Percentiles rank a stretch among this genome's conserved stretches.
phyloP scores from a whole-genome alignment of 2,888 invertebrate genomes.

The Drosophila lutescens region DNA sequence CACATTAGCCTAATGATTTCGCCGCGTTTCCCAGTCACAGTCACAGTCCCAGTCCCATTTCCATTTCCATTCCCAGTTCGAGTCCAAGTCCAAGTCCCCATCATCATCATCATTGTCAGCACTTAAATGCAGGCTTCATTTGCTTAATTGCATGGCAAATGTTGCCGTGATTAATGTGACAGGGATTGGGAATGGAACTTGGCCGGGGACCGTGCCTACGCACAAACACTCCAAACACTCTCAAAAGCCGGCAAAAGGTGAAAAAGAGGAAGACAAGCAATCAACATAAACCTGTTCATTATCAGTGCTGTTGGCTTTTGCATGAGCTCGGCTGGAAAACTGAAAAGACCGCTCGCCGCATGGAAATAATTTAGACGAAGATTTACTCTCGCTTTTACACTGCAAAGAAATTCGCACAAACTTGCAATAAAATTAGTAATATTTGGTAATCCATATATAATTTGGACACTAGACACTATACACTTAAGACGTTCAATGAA shows the following conservation, averaged over 20 bases:
- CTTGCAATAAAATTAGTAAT: neutral
- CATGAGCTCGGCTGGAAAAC: conserved; percentile 17
- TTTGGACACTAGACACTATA: no score
- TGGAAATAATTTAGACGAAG: conserved; percentile 14
- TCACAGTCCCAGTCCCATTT: conserved; percentile 4
- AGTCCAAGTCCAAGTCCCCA: conserved; percentile 29
- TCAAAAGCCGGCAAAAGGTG: conserved; percentile 13
- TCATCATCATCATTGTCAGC: conserved; percentile 63
- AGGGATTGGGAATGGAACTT: conserved; percentile 42
- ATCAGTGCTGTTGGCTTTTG: conserved; percentile 38
- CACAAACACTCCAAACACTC: conserved; percentile 31
- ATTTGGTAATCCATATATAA: no score
- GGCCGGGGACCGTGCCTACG: conserved; percentile 50
- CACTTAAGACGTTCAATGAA: no score
- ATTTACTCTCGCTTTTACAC: conserved; percentile 24
- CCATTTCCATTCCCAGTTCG: conserved; percentile 15
- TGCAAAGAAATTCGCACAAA: neutral
- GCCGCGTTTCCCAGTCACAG: conserved; percentile 51
- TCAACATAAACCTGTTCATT: conserved; percentile 55
- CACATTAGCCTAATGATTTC: conserved; percentile 74
- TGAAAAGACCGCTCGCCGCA: conserved; percentile 6
- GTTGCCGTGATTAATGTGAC: conserved; percentile 70
- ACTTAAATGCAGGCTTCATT: conserved; percentile 77
- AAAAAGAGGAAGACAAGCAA: conserved; percentile 30
- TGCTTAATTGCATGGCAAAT: conserved; percentile 75